A percentile compares a stretch with the other conserved stretches of the same genome.
Evolutionary conservation across 2,888 invertebrate species (phyloP).

Genomic region (Tinea pellionella): DNA sequence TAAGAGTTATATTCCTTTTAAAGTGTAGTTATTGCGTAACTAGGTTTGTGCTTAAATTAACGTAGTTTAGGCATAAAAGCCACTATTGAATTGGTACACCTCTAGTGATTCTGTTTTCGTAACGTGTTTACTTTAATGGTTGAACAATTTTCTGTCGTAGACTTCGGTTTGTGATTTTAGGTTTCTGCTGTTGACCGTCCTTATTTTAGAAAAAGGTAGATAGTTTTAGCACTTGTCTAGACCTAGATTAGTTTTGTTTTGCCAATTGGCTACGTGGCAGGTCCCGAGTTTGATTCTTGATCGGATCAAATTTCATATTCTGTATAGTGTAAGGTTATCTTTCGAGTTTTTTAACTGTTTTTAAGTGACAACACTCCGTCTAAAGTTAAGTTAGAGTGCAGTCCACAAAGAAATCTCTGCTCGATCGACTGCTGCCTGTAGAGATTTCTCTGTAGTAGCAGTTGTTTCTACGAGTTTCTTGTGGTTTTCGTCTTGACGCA

Average conservation of each 20-base stretch:
- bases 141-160: neutral
- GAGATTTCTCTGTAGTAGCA: no score
- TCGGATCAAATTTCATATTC: no score
- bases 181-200: neutral
- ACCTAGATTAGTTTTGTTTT: neutral
- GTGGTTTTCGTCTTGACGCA: no score
- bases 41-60: neutral
- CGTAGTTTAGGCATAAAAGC: neutral
- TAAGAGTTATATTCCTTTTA: neutral
- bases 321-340: no score
- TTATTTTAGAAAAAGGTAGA: neutral
- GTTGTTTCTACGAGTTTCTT: no score
- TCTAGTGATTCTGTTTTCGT: constrained; percentile 2
- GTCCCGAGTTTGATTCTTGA: no score
- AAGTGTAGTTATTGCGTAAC: neutral
- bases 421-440: no score
- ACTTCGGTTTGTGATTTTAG: constrained; percentile 6
- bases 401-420: no score
- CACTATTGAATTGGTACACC: neutral
- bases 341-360: no score
- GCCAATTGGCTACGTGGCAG: no score
- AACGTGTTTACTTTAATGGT: constrained; percentile 8
- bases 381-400: no score
- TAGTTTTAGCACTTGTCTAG: neutral
- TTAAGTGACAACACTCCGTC: no score